These are phyloP conservation scores for Plagodis pulveraria DNA, from an alignment of 2,888 invertebrate genomes.

Conservation along the genomic window DNA sequence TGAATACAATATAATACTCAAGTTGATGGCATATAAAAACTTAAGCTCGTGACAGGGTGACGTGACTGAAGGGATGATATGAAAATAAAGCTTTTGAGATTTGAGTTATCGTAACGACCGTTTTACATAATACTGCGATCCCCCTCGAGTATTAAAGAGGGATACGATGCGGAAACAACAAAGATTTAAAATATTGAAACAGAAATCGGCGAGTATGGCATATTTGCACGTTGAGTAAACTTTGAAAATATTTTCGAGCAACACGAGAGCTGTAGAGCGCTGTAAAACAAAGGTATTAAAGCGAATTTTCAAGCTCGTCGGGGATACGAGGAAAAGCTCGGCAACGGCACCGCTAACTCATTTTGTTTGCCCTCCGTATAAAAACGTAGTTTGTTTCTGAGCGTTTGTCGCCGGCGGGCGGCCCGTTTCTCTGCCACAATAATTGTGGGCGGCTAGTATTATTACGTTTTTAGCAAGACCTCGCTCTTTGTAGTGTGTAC, in stretches of 20 bases:
- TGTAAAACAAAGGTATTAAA: slow-evolving; percentile 83
- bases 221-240: slow-evolving; percentile 65
- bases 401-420: slow-evolving; percentile 53
- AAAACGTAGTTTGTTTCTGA: slow-evolving; percentile 78
- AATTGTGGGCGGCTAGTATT: slow-evolving; percentile 55
- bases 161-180: slow-evolving; percentile 21
- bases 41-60: slow-evolving; percentile 26
- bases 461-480: slow-evolving; percentile 57
- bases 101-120: slow-evolving; percentile 31
- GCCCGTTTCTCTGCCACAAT: slow-evolving; percentile 40
- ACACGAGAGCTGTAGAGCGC: slow-evolving; percentile 74
- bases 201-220: slow-evolving; percentile 51
- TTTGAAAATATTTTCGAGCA: slow-evolving; percentile 67
- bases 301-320: slow-evolving; percentile 77
- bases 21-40: slow-evolving; percentile 24
- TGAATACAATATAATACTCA: slow-evolving; percentile 9
- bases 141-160: slow-evolving; percentile 27
- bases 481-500: slow-evolving; percentile 52
- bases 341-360: slow-evolving; percentile 75
- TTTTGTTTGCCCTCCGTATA: slow-evolving; percentile 78
- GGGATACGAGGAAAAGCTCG: slow-evolving; percentile 71
- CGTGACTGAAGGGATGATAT: slow-evolving; percentile 31
- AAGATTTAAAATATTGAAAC: slow-evolving; percentile 31
- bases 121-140: slow-evolving; percentile 29
- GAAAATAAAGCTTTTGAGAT: slow-evolving; percentile 33